Evolutionary conservation across 2,113 vertebrate genomes (phyloP), one percentile per base, ranked within the genome.

Genomic region (Chaenocephalus aceratus): DNA sequence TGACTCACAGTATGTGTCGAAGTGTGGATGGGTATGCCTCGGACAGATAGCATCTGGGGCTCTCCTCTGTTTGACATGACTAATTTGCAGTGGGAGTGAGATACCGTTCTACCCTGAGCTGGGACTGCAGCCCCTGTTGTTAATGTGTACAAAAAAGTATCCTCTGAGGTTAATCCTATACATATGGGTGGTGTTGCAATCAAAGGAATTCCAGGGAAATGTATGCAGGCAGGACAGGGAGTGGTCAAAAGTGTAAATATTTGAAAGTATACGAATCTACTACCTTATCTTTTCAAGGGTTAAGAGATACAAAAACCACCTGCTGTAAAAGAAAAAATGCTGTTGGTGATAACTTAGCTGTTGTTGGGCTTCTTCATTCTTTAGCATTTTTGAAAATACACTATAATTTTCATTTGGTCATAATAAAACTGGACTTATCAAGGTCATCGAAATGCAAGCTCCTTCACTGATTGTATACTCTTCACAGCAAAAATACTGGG

Each of bases 41-140:
- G 52, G 56, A 77, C 57, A 21, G 83, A 83, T 68, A 66, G 76
- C 69, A 84, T 84, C 69, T 56, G 75, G 79, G 65, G 76, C 75
- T 91, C 79, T 88, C 81, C 89, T 83, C 80, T 89, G 77, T 88
- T 91, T 86, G 82, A 79, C 83, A 21, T 91, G 89, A 94, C 66
- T 92, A 87, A 92, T 1, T 86, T 79, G 66, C 69, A 84, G 56
- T 36, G 81, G 70, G 68, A 85, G 80, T 59, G 58, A 46, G 53
- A 48, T 56, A 30, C 64, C 18, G 67, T 86, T 62, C 77, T 64
- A 56, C 75, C 73, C 81, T 23, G 53, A 48, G 23, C 59, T 16
- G 36, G 34, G 14, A 60, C 16, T 2, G 12, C 72, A 30, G 61
- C 59, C 80, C 68, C 16, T n/a, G 61, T 56, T 79, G 74, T 68